Percentiles rank a stretch among this genome's conserved stretches.
Conservation (phyloP, 2,113 vertebrate genomes). For the Xerus inauris region DNA sequence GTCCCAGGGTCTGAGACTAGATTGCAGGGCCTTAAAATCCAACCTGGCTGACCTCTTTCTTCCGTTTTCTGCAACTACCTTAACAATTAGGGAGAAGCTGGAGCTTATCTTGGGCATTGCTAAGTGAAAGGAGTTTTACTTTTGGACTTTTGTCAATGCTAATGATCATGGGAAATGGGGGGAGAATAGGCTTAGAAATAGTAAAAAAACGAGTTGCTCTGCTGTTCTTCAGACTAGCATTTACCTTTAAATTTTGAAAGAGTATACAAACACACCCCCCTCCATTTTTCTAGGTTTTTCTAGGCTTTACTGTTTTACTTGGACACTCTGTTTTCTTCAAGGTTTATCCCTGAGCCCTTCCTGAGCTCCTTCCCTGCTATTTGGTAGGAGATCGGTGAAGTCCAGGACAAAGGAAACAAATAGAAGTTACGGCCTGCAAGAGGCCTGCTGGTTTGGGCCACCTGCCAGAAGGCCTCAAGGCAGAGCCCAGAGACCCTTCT, state of each 20-base stretch:
- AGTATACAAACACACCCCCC: not conserved
- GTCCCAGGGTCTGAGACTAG: not conserved
- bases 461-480: slow-evolving; percentile 31
- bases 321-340: not conserved
- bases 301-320: slow-evolving; percentile 17
- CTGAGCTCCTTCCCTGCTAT: not conserved
- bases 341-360: not conserved
- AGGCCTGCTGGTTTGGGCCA: not conserved
- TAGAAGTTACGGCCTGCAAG: not conserved
- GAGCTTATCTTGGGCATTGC: fast-evolving
- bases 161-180: not conserved
- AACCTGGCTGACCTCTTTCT: not conserved
- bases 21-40: not conserved
- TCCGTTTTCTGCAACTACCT: fast-evolving
- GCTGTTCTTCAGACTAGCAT: not conserved
- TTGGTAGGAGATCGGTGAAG: slow-evolving; percentile 10
- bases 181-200: not conserved
- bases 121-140: not conserved
- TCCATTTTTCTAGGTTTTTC: not conserved
- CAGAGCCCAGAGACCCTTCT: not conserved
- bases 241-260: not conserved
- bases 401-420: slow-evolving; percentile 42
- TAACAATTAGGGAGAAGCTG: not conserved
- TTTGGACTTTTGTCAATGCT: not conserved
- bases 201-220: not conserved